These are phyloP conservation scores for Pectinophora gossypiella DNA, from an alignment of 1,140 invertebrate species.

Conservation along the genomic window DNA sequence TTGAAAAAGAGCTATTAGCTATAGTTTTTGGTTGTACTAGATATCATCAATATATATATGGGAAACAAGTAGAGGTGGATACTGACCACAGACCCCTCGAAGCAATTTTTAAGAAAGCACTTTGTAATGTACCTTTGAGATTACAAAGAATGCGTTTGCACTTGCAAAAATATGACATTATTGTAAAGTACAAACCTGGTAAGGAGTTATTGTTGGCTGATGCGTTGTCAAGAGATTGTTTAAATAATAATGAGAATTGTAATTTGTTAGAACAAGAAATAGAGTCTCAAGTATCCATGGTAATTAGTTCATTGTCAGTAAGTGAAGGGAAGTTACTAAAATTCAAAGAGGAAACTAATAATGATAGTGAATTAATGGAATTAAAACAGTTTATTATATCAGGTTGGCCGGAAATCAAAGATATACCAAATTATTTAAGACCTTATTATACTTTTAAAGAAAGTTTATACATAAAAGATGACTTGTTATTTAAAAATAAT, in stretches of 20 bases:
- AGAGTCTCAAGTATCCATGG: too few relatives aligned
- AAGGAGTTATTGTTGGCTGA: constrained; percentile 10
- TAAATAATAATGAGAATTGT: too few relatives aligned
- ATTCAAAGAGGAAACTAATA: background rate
- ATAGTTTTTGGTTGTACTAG: constrained; percentile 12
- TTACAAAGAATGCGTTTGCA: constrained; percentile 6
- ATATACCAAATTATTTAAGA: too few relatives aligned
- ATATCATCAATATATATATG: constrained; percentile 14
- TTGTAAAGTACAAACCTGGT: constrained; percentile 11
- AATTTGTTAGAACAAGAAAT: too few relatives aligned
- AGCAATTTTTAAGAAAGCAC: constrained; percentile 6
- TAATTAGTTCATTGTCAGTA: background rate
- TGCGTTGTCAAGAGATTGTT: too few relatives aligned
- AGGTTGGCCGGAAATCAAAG: too few relatives aligned
- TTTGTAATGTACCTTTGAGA: background rate
- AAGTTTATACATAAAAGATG: too few relatives aligned
- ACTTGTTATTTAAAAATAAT: too few relatives aligned
- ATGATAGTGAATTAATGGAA: constrained; percentile 1
- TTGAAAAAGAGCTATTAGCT: constrained; percentile 2
- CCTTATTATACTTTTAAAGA: too few relatives aligned
- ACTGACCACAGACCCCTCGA: constrained; percentile 9
- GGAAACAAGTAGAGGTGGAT: constrained; percentile 6
- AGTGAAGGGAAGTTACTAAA: background rate
- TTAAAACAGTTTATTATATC: constrained; percentile 7
- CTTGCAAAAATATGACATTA: constrained; percentile 9